Evolutionary conservation across 2,797 vertebrate genomes (phyloP).

Genomic region (Mallotus villosus): DNA sequence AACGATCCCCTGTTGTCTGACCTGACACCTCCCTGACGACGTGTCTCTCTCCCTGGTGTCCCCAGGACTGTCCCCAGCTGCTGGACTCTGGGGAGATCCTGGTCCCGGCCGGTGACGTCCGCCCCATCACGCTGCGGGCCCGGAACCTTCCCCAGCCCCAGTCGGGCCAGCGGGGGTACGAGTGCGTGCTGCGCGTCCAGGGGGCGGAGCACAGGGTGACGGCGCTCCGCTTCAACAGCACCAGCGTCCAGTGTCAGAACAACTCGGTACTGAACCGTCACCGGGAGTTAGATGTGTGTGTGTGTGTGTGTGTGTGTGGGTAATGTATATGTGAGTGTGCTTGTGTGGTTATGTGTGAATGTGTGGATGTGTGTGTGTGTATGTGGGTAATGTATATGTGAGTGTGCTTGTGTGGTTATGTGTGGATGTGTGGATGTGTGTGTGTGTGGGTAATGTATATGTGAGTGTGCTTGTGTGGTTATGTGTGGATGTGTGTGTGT

Average conservation of each 20-base stretch:
- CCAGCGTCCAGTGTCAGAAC: conserved; percentile 98
- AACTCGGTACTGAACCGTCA: conserved; percentile 81
- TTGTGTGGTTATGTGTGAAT: background rate
- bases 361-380: background rate
- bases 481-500: too few relatives aligned
- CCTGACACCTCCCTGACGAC: too few relatives aligned
- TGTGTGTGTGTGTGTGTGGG: background rate
- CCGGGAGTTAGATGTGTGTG: conserved; percentile 32
- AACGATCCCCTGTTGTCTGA: background rate
- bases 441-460: too few relatives aligned
- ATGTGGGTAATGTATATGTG: too few relatives aligned
- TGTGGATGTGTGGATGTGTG: too few relatives aligned
- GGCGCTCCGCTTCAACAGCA: conserved; percentile 97
- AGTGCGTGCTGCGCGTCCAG: conserved; percentile 90
- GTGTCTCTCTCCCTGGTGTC: background rate
- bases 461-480: too few relatives aligned
- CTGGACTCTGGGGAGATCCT: conserved; percentile 89
- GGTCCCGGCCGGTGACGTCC: conserved; percentile 91
- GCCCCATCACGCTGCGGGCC: conserved; percentile 90
- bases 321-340: conserved; percentile 20
- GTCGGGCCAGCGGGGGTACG: conserved; percentile 93
- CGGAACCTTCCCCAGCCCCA: conserved; percentile 94
- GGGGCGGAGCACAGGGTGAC: conserved; percentile 86
- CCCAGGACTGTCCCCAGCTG: conserved; percentile 92
- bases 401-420: too few relatives aligned